Conservation (phyloP, 2,888 invertebrate genomes). For the Cancer borealis region DNA sequence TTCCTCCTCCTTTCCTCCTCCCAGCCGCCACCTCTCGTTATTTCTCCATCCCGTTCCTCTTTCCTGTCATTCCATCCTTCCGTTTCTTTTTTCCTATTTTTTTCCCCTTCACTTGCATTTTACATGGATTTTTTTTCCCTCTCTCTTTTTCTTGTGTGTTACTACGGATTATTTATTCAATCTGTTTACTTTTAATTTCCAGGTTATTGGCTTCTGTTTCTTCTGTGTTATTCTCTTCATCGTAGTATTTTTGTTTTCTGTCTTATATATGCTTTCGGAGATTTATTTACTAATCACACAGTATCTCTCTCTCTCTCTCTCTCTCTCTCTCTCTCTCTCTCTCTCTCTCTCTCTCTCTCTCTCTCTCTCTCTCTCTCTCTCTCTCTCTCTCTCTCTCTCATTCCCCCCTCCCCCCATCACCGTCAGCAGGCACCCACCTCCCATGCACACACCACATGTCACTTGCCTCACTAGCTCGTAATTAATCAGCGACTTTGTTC, state of each 20-base stretch:
- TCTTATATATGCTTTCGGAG: background rate
- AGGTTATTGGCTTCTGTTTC: background rate
- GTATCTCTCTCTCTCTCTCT: background rate
- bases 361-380: background rate
- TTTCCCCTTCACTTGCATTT: background rate
- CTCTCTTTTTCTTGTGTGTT: background rate
- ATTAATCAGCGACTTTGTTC: slow-evolving; percentile 63
- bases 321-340: background rate
- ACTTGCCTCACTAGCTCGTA: slow-evolving; percentile 3
- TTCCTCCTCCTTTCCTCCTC: background rate
- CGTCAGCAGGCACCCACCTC: background rate
- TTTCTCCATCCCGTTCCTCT: slow-evolving; percentile 11
- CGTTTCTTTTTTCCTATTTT: background rate
- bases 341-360: background rate
- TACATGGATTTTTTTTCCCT: background rate
- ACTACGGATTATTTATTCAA: background rate
- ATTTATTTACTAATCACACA: background rate
- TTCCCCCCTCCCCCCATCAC: background rate
- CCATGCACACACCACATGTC: slow-evolving; percentile 5
- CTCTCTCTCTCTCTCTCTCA: background rate
- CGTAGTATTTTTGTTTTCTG: background rate
- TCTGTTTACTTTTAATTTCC: background rate
- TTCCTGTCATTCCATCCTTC: background rate
- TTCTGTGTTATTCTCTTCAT: background rate
- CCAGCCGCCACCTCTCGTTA: background rate